Conservation (phyloP, 2,113 vertebrate species). For the Nesospiza acunhae region DNA sequence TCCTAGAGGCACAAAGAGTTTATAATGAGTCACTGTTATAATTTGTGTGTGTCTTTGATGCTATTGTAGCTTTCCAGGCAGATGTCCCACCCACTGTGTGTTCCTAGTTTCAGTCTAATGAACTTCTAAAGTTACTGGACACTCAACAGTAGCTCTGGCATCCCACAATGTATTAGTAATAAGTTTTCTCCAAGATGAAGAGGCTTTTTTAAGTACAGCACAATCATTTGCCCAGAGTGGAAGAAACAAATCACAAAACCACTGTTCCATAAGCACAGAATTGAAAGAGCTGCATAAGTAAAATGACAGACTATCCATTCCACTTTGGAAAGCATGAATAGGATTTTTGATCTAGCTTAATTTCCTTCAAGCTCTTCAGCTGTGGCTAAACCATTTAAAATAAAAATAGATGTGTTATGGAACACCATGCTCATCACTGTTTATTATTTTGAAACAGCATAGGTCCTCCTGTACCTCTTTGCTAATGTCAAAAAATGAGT, state of each 20-base stretch:
- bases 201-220: constrained; percentile 38
- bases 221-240: constrained; percentile 43
- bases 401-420: constrained; percentile 63
- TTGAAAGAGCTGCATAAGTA: constrained; percentile 55
- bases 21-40: constrained; percentile 46
- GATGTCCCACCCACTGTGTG: constrained; percentile 3
- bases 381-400: constrained; percentile 67
- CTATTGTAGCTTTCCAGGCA: constrained; percentile 29
- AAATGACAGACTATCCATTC: constrained; percentile 76
- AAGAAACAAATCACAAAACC: constrained; percentile 69
- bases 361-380: constrained; percentile 66
- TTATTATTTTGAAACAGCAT: constrained; percentile 61
- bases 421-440: constrained; percentile 27
- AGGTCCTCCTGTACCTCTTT: background rate
- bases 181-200: constrained; percentile 53
- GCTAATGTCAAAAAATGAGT: constrained; percentile 54
- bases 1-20: constrained; percentile 12
- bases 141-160: background rate
- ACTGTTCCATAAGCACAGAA: constrained; percentile 54
- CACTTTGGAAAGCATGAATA: constrained; percentile 68
- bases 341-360: constrained; percentile 69
- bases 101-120: constrained; percentile 45
- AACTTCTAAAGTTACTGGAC: constrained; percentile 36
- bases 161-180: constrained; percentile 29
- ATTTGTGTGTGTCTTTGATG: constrained; percentile 44